These are phyloP conservation scores for Hirtodrosophila confusa DNA, from an alignment of 2,888 invertebrate species.

Conservation along the genomic window DNA sequence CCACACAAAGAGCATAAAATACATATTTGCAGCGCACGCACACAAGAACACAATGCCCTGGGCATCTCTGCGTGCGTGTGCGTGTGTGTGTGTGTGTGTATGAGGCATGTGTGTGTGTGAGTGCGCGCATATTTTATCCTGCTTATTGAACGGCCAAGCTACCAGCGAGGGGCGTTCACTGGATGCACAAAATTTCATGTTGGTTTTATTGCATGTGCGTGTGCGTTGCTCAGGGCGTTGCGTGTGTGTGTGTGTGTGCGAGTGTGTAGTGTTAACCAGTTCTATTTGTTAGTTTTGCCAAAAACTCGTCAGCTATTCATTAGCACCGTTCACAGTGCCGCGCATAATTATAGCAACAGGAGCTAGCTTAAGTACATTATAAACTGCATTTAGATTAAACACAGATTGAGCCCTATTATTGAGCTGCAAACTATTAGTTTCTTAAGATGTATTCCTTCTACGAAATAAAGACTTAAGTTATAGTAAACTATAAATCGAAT, in stretches of 20 bases:
- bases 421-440: too few relatives aligned
- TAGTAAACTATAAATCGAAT: too few relatives aligned
- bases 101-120: background rate
- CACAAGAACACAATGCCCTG: constrained; percentile 20
- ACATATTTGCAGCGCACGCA: constrained; percentile 48
- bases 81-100: constrained; percentile 10
- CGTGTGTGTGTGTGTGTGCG: constrained; percentile 10
- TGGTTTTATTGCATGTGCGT: constrained; percentile 62
- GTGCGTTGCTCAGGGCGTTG: constrained; percentile 2
- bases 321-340: constrained; percentile 41
- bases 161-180: constrained; percentile 43
- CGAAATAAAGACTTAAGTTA: too few relatives aligned
- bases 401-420: too few relatives aligned
- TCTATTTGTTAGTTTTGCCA: constrained; percentile 59
- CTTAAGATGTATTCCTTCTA: too few relatives aligned
- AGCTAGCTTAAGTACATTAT: background rate
- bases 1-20: constrained; percentile 70
- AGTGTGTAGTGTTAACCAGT: constrained; percentile 27
- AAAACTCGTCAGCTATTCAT: constrained; percentile 55
- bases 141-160: constrained; percentile 63
- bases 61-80: constrained; percentile 15
- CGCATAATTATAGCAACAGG: constrained; percentile 29
- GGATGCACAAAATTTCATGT: constrained; percentile 59
- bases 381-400: too few relatives aligned
- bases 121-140: constrained; percentile 65